Evolutionary conservation across 37 sponge, comb jelly and placozoan genomes (phyloP).

Genomic region (Amphimedon queenslandica): DNA sequence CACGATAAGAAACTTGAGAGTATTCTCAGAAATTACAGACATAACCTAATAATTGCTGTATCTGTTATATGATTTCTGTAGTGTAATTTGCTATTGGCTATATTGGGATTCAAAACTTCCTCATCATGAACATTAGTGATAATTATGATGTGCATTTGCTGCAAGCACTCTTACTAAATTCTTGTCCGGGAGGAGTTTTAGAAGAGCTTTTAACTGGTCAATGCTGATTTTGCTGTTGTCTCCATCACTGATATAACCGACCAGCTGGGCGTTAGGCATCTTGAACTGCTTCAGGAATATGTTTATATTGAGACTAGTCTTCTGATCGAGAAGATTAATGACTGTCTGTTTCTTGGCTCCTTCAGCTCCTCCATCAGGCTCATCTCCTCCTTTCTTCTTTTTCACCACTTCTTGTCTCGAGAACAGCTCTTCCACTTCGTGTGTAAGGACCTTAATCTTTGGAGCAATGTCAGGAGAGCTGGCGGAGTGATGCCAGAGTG

Average conservation of each 20-base stretch:
- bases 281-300: constrained; percentile 93
- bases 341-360: background rate
- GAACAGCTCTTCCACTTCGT: constrained; percentile 55
- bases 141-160: background rate
- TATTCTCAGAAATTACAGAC: too few species aligned
- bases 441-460: constrained; percentile 27
- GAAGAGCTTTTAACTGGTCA: constrained; percentile 68
- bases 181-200: constrained; percentile 71
- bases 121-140: background rate
- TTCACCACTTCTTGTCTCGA: constrained; percentile 40
- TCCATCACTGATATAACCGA: constrained; percentile 47
- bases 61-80: too few species aligned
- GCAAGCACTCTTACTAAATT: constrained; percentile 2
- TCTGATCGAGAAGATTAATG: constrained; percentile 65
- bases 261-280: constrained; percentile 41
- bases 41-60: too few species aligned
- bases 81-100: too few species aligned
- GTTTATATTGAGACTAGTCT: constrained; percentile 83
- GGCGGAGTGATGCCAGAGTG: constrained; percentile 55
- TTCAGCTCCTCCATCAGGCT: background rate
- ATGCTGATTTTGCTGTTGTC: constrained; percentile 39
- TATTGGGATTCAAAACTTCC: too few species aligned
- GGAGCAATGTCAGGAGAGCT: background rate
- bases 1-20: too few species aligned
- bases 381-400: constrained; percentile 16